Evolutionary conservation across 2,113 vertebrate species (phyloP).

Genomic region (Motacilla alba): DNA sequence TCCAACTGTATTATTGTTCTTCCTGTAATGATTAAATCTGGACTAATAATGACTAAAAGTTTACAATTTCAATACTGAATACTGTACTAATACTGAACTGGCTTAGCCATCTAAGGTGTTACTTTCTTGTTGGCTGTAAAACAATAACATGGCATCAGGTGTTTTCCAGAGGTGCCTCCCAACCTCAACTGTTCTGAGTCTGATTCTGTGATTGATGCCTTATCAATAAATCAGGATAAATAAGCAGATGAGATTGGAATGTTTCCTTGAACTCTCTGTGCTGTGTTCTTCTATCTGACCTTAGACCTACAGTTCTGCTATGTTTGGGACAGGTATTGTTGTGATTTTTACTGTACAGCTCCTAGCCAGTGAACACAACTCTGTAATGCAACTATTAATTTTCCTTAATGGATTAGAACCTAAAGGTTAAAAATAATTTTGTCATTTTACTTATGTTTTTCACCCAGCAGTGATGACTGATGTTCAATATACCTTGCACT

Average conservation of each 20-base stretch:
- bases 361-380: neutral
- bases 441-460: neutral
- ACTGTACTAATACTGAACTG: neutral
- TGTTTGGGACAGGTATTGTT: neutral
- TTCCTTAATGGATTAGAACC: neutral
- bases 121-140: neutral
- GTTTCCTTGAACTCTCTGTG: neutral
- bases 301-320: neutral
- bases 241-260: neutral
- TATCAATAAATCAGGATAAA: neutral
- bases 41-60: neutral
- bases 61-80: neutral
- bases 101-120: neutral
- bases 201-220: neutral
- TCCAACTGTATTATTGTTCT: neutral
- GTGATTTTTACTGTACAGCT: neutral
- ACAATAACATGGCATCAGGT: neutral
- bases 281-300: neutral
- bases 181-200: neutral
- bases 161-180: neutral
- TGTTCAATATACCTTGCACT: neutral
- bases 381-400: neutral
- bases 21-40: neutral
- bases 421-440: neutral
- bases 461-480: neutral